Evolutionary conservation across 2,113 vertebrate genomes (phyloP).

Genomic region (Tragelaphus imberbis): DNA sequence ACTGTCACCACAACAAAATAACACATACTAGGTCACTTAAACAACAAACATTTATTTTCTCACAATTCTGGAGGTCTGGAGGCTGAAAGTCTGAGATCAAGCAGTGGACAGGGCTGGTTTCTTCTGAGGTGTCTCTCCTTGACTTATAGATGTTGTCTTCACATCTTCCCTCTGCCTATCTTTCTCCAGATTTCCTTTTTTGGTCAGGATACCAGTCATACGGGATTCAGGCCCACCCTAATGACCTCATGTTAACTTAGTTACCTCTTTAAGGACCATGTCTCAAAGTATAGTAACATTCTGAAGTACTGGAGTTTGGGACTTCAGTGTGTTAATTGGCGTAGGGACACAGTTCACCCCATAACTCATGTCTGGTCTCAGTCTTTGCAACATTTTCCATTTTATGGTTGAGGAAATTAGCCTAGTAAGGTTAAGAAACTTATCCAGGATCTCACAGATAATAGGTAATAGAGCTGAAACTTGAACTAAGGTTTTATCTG

Average conservation of each 20-base stretch:
- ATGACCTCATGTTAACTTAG: neutral
- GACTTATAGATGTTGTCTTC: neutral
- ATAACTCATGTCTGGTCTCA: neutral
- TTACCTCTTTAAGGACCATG: neutral
- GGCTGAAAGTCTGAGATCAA: neutral
- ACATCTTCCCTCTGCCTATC: neutral
- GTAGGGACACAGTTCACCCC: neutral
- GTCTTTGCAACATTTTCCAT: neutral
- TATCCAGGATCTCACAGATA: neutral
- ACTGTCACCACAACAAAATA: neutral
- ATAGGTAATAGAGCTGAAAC: neutral
- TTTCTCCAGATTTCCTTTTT: neutral
- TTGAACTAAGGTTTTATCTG: neutral
- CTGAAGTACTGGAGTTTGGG: neutral
- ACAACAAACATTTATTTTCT: neutral
- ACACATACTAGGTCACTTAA: neutral
- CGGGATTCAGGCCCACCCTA: neutral
- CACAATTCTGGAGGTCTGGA: neutral
- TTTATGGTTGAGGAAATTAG: neutral
- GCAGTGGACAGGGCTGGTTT: neutral
- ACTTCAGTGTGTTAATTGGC: neutral
- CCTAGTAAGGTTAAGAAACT: neutral
- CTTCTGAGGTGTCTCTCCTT: neutral
- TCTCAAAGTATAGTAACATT: neutral
- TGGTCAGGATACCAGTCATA: neutral